Percentiles rank a stretch among this genome's conserved stretches.
phyloP scores from a whole-genome alignment of 2,113 vertebrate species.

The Cheilinus undulatus region DNA sequence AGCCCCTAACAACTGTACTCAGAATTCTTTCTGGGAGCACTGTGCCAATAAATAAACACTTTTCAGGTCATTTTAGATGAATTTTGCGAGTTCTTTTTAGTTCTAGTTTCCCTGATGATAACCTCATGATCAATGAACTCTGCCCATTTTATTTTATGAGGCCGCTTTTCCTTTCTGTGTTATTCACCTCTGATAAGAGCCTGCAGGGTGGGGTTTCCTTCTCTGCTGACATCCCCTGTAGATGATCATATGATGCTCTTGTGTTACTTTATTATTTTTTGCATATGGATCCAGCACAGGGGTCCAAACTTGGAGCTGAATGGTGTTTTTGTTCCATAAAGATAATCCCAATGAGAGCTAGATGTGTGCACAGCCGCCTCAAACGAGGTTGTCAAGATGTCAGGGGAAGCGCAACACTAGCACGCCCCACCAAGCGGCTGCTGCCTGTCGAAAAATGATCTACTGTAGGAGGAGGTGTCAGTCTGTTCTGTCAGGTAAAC shows the following conservation, averaged over 20 bases:
- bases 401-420: conserved; percentile 58
- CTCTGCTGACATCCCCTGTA: conserved; percentile 46
- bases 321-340: conserved; percentile 77
- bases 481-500: conserved; percentile 44
- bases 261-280: conserved; percentile 78
- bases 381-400: conserved; percentile 73
- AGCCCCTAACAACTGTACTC: conserved; percentile 24
- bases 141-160: neutral
- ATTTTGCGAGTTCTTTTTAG: neutral
- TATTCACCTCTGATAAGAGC: conserved; percentile 56
- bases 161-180: conserved; percentile 35
- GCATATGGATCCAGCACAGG: conserved; percentile 69
- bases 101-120: conserved; percentile 16
- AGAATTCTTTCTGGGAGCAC: conserved; percentile 26
- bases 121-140: conserved; percentile 28
- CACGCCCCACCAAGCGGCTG: conserved; percentile 73
- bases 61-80: conserved; percentile 27
- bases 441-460: conserved; percentile 77
- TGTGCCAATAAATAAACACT: conserved; percentile 37
- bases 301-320: conserved; percentile 74
- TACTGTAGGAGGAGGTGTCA: conserved; percentile 65
- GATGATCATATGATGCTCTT: conserved; percentile 75
- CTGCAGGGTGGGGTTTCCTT: conserved; percentile 49
- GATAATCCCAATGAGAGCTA: conserved; percentile 69
- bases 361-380: conserved; percentile 57